Evolutionary conservation across 2,797 vertebrate genomes (phyloP).

Genomic region (Microcaecilia unicolor): DNA sequence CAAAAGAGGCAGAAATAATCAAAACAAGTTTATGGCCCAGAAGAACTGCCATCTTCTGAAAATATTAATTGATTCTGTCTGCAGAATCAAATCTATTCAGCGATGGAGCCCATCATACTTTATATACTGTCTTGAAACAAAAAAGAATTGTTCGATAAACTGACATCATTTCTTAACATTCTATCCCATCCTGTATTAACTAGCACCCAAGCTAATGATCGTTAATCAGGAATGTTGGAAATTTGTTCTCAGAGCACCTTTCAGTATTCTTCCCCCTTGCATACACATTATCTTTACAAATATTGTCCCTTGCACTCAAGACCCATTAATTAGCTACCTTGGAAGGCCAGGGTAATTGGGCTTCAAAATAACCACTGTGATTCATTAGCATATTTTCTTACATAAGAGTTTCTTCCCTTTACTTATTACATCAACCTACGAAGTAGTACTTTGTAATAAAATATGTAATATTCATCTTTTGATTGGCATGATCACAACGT

Average conservation of each 20-base stretch:
- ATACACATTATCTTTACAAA: slow-evolving; percentile 31
- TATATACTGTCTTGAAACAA: slow-evolving; percentile 42
- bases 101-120: neutral
- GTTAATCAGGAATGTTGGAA: slow-evolving; percentile 33
- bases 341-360: slow-evolving; percentile 10
- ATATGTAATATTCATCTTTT: slow-evolving; percentile 7
- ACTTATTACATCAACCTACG: slow-evolving; percentile 15
- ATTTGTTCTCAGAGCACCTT: slow-evolving; percentile 35
- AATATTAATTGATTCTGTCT: slow-evolving; percentile 13
- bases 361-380: slow-evolving; percentile 11
- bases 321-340: slow-evolving; percentile 47
- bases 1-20: slow-evolving; percentile 28
- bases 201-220: slow-evolving; percentile 17
- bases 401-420: slow-evolving; percentile 26
- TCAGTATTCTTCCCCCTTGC: slow-evolving; percentile 17
- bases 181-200: slow-evolving; percentile 43
- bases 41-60: slow-evolving; percentile 42
- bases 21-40: slow-evolving; percentile 31
- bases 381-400: slow-evolving; percentile 20
- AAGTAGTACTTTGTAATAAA: slow-evolving; percentile 1
- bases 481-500: slow-evolving; percentile 1
- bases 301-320: slow-evolving; percentile 36
- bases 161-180: slow-evolving; percentile 30
- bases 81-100: neutral
- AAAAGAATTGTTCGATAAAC: slow-evolving; percentile 1